Evolutionary conservation across 1,140 invertebrate genomes (phyloP), one percentile per base, ranked within the genome.

Genomic region (Mya arenaria): DNA sequence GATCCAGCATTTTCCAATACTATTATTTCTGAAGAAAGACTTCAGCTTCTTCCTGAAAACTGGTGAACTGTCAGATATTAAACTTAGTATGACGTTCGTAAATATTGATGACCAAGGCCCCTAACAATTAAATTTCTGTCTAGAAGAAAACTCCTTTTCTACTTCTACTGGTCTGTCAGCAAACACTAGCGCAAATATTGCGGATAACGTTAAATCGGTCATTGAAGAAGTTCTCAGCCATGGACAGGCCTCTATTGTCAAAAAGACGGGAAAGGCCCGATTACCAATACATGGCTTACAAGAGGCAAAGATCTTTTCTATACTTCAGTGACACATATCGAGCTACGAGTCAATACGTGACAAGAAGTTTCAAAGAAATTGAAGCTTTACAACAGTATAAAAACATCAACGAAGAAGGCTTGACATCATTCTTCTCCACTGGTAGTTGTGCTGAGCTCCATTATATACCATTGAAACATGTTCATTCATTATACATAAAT

Each of bases 281-380:
- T 77, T 15, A 36, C 10, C 23, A 73, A 81, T 19, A 75, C 82
- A 39, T 86, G 81, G 84, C 84, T 72, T 19, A 83, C 84, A 30
- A 39, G 62, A 37, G 32, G 23, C 13, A 58, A 77, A 44, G 56
- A 10, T 4, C 81, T 81, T 48, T 5, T 55, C 32, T 83, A 8
- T 85, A 85, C 39, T 82, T 85, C 41, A 68, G 80, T 39, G 68
- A 79, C 39, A 52, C 5, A 25, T 34, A 77, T 17, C 19, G 72
- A 19, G 83, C 72, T 0, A 72, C 74, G 39, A 36, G 65, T 1
- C 84, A 82, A 52, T 82, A 85, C 28, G 82, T 74, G 69, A 23
- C 68, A 8, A 73, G 82, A 78, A 66, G 84, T n/a, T n/a, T n/a
- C n/a, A n/a, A n/a, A n/a, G n/a, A n/a, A n/a, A n/a, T n/a, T n/a